Conservation (phyloP, 2,113 vertebrate genomes). For the Ciconia stormi region DNA sequence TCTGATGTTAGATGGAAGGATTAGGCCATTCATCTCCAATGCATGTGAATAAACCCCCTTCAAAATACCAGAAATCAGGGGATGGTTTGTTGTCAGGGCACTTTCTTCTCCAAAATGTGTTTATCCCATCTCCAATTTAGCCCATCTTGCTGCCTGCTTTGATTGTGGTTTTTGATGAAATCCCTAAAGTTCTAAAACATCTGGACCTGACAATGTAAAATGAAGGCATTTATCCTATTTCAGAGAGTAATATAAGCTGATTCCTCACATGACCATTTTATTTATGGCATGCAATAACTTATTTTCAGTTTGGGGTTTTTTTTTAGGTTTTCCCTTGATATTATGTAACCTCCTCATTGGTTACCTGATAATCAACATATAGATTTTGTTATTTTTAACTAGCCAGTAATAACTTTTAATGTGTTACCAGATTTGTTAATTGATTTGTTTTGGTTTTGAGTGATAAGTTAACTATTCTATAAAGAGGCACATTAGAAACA, state of each 20-base stretch:
- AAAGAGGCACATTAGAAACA: neutral
- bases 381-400: neutral
- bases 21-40: neutral
- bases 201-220: neutral
- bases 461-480: neutral
- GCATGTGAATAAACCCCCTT: neutral
- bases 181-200: neutral
- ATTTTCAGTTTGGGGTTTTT: neutral
- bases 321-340: neutral
- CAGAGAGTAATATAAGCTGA: neutral
- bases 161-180: neutral
- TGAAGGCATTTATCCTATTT: neutral
- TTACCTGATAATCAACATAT: neutral
- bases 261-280: neutral
- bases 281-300: neutral
- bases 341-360: neutral
- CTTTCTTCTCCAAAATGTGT: neutral
- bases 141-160: neutral
- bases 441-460: neutral
- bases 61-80: neutral
- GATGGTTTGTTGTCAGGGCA: neutral
- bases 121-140: neutral
- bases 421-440: neutral
- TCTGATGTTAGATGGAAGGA: neutral
- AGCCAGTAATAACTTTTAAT: neutral